Evolutionary conservation across 2,113 vertebrate species (phyloP).

Genomic region (Rhinolophus ferrumequinum): DNA sequence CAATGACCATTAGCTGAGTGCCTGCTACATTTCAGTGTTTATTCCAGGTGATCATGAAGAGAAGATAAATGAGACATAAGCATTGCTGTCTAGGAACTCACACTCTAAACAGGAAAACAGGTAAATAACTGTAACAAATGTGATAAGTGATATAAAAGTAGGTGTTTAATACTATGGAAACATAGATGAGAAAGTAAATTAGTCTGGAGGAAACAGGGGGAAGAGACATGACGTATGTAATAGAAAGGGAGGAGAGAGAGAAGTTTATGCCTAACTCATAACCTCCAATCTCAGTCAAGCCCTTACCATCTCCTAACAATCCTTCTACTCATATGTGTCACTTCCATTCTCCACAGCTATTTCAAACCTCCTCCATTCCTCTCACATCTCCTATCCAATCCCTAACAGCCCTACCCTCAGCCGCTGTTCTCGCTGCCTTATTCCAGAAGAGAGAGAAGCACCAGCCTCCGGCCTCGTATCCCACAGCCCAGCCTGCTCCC

Average conservation of each 20-base stretch:
- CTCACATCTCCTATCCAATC: neutral
- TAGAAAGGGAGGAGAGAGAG: neutral
- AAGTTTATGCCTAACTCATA: neutral
- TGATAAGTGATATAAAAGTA: neutral
- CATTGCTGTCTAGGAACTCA: neutral
- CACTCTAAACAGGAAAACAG: neutral
- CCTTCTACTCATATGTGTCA: neutral
- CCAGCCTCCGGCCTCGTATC: neutral
- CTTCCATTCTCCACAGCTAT: neutral
- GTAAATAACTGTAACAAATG: neutral
- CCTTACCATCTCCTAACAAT: neutral
- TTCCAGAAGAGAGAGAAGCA: neutral
- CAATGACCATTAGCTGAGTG: slow-evolving; percentile 49
- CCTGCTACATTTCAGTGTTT: slow-evolving; percentile 28
- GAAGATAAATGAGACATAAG: slow-evolving; percentile 15
- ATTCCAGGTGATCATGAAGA: slow-evolving; percentile 34
- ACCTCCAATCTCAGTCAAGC: neutral
- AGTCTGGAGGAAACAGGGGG: neutral
- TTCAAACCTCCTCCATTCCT: neutral
- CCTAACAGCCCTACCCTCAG: neutral
- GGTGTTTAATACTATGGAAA: neutral
- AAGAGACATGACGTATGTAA: neutral
- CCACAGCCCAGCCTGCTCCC: neutral
- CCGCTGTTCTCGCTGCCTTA: neutral
- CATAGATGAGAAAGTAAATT: neutral